These are phyloP conservation scores for Cirrhinus molitorella DNA, from an alignment of 2,797 vertebrate species.

Conservation along the genomic window DNA sequence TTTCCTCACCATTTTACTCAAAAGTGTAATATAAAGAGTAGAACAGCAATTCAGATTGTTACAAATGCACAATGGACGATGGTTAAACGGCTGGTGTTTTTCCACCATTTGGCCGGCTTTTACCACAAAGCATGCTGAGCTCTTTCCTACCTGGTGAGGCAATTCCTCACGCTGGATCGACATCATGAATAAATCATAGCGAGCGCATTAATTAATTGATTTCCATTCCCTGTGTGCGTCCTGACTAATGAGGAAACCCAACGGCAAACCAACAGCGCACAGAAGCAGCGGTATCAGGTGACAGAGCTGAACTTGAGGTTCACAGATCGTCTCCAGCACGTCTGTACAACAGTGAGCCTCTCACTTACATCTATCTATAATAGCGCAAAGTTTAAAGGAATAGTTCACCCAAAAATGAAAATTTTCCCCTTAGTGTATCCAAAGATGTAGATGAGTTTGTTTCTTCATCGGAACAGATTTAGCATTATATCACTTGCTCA, in stretches of 20 bases:
- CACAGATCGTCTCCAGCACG: not conserved
- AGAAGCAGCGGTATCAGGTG: conserved; percentile 15
- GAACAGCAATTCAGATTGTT: not conserved
- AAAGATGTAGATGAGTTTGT: not conserved
- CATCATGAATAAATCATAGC: conserved; percentile 60
- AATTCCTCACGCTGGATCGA: conserved; percentile 22
- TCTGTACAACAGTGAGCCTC: conserved; percentile 6
- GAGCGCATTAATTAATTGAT: conserved; percentile 55
- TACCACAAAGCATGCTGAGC: conserved; percentile 2
- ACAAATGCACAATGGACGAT: not conserved
- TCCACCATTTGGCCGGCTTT: conserved; percentile 10
- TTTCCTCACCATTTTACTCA: not conserved
- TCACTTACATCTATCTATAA: conserved; percentile 4
- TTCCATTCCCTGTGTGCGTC: conserved; percentile 34
- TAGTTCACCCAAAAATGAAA: not conserved
- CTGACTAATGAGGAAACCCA: conserved; percentile 42
- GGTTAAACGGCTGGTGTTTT: not conserved
- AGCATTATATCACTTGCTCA: not conserved
- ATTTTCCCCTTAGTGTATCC: too few species aligned
- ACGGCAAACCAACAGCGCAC: conserved; percentile 19
- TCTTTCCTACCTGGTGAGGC: conserved; percentile 17
- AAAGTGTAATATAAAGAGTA: too few species aligned
- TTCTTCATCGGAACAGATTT: not conserved
- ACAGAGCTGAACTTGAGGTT: conserved; percentile 7
- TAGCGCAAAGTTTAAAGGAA: not conserved